These are phyloP conservation scores for Gryon sp. DNA, from an alignment of 1,140 invertebrate species.

Conservation along the genomic window DNA sequence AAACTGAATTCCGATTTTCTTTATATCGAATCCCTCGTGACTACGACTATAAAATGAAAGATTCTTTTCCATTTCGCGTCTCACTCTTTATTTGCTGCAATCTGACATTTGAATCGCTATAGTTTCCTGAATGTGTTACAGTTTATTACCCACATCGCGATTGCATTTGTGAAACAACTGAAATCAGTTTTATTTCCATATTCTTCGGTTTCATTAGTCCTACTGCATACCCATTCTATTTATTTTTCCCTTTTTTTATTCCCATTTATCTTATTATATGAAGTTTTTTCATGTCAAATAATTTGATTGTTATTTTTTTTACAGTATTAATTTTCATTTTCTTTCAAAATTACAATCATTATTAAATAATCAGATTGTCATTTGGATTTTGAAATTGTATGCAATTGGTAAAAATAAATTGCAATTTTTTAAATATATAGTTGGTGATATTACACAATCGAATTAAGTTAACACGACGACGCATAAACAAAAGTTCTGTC, in stretches of 20 bases:
- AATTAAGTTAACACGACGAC: constrained; percentile 26
- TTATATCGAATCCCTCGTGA: constrained; percentile 13
- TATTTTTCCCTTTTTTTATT: no score
- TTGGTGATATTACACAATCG: constrained; percentile 13
- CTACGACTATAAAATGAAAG: constrained; percentile 15
- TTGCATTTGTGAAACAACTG: constrained; percentile 14
- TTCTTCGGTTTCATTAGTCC: no score
- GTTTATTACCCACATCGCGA: constrained; percentile 8
- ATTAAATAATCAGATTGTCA: no score
- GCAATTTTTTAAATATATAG: background rate
- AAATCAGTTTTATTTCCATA: constrained; percentile 15
- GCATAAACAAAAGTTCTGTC: constrained; percentile 48
- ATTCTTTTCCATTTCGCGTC: constrained; percentile 23
- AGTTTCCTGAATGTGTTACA: constrained; percentile 7
- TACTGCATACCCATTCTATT: no score
- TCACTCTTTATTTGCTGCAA: constrained; percentile 1
- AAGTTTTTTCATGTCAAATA: no score
- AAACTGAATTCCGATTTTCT: constrained; percentile 4
- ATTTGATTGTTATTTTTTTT: no score
- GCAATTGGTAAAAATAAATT: no score
- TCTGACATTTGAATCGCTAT: constrained; percentile 19
- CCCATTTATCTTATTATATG: no score
- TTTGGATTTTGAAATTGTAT: no score
- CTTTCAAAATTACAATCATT: no score
- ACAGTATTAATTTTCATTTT: no score